phyloP scores from a whole-genome alignment of 2,888 invertebrate species.

The Leptinotarsa peninsularis region DNA sequence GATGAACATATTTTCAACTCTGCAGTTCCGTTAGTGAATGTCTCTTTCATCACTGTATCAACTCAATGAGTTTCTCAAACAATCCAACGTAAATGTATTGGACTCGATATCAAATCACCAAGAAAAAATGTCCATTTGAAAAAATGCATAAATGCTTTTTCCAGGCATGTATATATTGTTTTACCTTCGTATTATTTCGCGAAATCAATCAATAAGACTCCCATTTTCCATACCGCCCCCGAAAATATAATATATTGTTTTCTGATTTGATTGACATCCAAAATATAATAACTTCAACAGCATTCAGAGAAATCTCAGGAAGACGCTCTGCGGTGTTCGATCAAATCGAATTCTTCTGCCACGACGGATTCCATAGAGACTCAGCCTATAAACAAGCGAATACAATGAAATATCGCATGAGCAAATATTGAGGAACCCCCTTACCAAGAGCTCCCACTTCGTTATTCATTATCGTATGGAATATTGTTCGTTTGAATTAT shows the following conservation, averaged over 20 bases:
- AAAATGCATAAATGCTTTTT: no score
- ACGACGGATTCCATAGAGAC: neutral
- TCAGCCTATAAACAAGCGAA: constrained; percentile 13
- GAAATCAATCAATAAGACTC: neutral
- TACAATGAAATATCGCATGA: constrained; percentile 29
- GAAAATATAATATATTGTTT: neutral
- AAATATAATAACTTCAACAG: neutral
- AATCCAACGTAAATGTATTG: no score
- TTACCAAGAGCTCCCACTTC: constrained; percentile 14
- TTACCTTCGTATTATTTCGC: neutral
- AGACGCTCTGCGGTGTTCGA: neutral
- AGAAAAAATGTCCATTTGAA: no score
- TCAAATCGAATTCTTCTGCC: constrained; percentile 1
- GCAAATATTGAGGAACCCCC: constrained; percentile 14
- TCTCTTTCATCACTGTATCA: no score
- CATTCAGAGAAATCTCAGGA: constrained; percentile 7
- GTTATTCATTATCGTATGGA: constrained; percentile 29
- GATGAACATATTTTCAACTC: no score
- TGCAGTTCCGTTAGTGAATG: no score
- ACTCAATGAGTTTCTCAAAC: no score
- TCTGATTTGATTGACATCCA: neutral
- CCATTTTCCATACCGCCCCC: neutral
- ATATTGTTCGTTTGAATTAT: constrained; percentile 33
- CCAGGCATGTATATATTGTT: no score
- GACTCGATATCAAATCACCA: no score